A percentile compares a stretch with the other conserved stretches of the same genome.
Conservation (phyloP, 2,797 vertebrate genomes). For the Clarias laeviceps region DNA sequence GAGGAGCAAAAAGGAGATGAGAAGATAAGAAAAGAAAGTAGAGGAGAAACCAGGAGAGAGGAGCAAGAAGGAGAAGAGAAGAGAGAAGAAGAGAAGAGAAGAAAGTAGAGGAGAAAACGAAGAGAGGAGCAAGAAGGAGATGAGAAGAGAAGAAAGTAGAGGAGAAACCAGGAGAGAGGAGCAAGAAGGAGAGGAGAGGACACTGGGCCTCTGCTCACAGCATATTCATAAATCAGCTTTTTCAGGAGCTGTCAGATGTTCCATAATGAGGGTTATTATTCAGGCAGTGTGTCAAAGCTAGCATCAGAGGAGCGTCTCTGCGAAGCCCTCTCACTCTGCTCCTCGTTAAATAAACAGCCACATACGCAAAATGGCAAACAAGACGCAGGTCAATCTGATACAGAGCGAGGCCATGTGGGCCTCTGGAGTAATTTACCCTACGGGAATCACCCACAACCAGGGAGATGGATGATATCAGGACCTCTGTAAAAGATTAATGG, state of each 20-base stretch:
- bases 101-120: neutral
- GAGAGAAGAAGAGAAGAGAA: neutral
- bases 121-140: slow-evolving; percentile 12
- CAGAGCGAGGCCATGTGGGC: slow-evolving; percentile 90
- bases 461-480: slow-evolving; percentile 95
- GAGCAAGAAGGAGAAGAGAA: slow-evolving; percentile 45
- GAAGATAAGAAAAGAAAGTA: too few species aligned
- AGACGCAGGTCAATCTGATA: slow-evolving; percentile 99
- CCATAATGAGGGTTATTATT: slow-evolving; percentile 99
- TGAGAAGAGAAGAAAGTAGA: neutral
- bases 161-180: neutral
- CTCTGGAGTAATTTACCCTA: slow-evolving; percentile 99
- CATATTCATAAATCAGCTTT: slow-evolving; percentile 99
- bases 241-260: slow-evolving; percentile 97
- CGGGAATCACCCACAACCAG: slow-evolving; percentile 86
- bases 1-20: too few species aligned
- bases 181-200: slow-evolving; percentile 7
- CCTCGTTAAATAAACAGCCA: slow-evolving; percentile 99
- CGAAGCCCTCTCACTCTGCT: slow-evolving; percentile 98
- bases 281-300: slow-evolving; percentile 99
- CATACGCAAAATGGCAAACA: slow-evolving; percentile 99
- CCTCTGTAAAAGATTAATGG: slow-evolving; percentile 91
- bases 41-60: too few species aligned
- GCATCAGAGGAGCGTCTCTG: slow-evolving; percentile 97
- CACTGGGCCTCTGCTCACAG: slow-evolving; percentile 80